phyloP scores from a whole-genome alignment of 2,797 vertebrate genomes.

The Oryzias sinensis region DNA sequence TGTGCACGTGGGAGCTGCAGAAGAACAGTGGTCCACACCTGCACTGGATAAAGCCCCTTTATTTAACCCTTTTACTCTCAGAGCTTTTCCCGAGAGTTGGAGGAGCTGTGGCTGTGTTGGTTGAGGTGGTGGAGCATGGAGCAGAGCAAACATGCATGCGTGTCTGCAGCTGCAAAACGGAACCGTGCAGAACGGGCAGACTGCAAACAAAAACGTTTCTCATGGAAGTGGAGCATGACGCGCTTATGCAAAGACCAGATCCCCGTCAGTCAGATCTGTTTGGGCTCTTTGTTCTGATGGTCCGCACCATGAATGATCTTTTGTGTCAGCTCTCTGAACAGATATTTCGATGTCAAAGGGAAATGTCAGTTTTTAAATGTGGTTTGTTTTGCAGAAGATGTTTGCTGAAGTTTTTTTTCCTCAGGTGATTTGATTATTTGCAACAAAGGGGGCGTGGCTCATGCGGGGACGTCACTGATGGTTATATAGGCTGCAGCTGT shows the following conservation, averaged over 20 bases:
- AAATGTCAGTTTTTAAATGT: too few relatives aligned
- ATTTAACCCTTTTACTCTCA: too few relatives aligned
- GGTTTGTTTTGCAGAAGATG: too few relatives aligned
- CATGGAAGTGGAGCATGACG: background rate
- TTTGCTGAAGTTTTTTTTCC: background rate
- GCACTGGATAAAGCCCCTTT: too few relatives aligned
- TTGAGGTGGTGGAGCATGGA: too few relatives aligned
- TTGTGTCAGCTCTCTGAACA: slow-evolving; percentile 47
- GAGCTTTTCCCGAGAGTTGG: too few relatives aligned
- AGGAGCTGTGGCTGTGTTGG: too few relatives aligned
- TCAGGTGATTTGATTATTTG: slow-evolving; percentile 9
- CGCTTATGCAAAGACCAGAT: slow-evolving; percentile 30
- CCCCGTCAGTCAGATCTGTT: slow-evolving; percentile 67
- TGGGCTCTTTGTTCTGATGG: slow-evolving; percentile 77
- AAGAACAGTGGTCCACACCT: too few relatives aligned
- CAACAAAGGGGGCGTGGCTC: slow-evolving; percentile 57
- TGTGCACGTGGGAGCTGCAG: too few relatives aligned
- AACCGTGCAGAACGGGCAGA: background rate
- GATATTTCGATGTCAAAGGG: too few relatives aligned
- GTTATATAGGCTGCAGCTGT: slow-evolving; percentile 82
- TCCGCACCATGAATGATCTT: slow-evolving; percentile 74
- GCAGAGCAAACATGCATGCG: too few relatives aligned
- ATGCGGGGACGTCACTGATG: slow-evolving; percentile 70
- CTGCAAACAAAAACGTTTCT: background rate
- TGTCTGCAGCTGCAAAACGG: too few relatives aligned